phyloP scores from a whole-genome alignment of 2,797 vertebrate species.

The Telmatherina bonti region DNA sequence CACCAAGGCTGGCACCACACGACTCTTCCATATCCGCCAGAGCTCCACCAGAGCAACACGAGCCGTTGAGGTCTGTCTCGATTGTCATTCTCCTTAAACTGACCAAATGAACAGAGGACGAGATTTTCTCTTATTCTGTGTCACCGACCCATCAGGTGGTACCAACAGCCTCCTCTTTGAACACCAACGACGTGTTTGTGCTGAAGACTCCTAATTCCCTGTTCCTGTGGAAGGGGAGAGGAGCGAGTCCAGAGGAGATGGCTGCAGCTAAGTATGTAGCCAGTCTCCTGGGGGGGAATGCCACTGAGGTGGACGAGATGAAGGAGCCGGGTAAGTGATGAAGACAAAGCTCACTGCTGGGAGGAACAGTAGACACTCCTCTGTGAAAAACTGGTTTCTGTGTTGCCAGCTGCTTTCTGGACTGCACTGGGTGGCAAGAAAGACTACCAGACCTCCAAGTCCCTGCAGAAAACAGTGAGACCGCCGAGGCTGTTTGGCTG shows the following conservation, averaged over 20 bases:
- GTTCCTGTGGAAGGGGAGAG: conserved; percentile 80
- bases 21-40: conserved; percentile 83
- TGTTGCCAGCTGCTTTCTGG: conserved; percentile 78
- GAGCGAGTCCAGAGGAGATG: conserved; percentile 70
- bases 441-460: conserved; percentile 78
- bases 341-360: neutral
- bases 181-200: conserved; percentile 85
- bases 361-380: neutral
- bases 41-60: conserved; percentile 74
- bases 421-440: conserved; percentile 79
- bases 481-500: conserved; percentile 80
- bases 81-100: neutral
- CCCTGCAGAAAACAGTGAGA: conserved; percentile 61
- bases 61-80: conserved; percentile 80
- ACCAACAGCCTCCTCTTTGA: conserved; percentile 71
- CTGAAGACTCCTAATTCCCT: conserved; percentile 65
- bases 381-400: conserved; percentile 5
- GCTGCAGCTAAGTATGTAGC: conserved; percentile 70
- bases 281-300: conserved; percentile 67
- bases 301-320: conserved; percentile 70
- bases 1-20: conserved; percentile 52
- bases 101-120: neutral
- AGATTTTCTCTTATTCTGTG: neutral
- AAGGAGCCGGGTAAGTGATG: conserved; percentile 75
- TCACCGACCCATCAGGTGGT: conserved; percentile 49